Evolutionary conservation across 2,113 vertebrate genomes (phyloP).

Genomic region (Mohoua ochrocephala): DNA sequence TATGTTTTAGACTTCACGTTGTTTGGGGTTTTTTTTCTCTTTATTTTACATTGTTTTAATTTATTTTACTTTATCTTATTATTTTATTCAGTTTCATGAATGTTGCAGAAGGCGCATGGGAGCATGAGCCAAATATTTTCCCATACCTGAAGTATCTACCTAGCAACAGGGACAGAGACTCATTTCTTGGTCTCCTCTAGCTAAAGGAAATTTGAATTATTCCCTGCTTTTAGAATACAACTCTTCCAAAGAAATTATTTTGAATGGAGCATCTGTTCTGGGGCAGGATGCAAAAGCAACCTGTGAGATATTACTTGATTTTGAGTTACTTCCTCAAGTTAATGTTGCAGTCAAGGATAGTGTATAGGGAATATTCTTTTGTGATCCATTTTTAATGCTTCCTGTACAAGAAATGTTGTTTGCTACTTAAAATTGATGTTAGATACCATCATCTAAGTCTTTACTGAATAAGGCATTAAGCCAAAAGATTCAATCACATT

Average conservation of each 20-base stretch:
- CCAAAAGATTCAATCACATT: neutral
- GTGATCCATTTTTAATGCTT: neutral
- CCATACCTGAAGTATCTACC: neutral
- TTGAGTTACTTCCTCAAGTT: neutral
- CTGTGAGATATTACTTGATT: neutral
- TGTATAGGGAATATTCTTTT: neutral
- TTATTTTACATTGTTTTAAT: neutral
- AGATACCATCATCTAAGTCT: neutral
- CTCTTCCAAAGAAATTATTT: neutral
- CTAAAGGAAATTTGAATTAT: neutral
- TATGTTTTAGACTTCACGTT: neutral
- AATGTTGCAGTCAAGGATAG: neutral
- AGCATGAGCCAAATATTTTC: neutral
- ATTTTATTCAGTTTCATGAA: neutral
- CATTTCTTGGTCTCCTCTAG: neutral
- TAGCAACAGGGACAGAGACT: neutral
- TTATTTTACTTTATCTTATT: neutral
- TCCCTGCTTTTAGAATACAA: neutral
- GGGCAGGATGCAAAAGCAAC: neutral
- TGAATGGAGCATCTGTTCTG: neutral
- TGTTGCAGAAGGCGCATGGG: neutral
- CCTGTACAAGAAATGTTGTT: neutral
- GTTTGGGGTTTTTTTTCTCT: neutral
- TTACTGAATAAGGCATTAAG: neutral
- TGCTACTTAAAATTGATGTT: neutral